A percentile compares a stretch with the other conserved stretches of the same genome.
phyloP scores from a whole-genome alignment of 2,888 invertebrate species.

The Cheilosia scutellata region DNA sequence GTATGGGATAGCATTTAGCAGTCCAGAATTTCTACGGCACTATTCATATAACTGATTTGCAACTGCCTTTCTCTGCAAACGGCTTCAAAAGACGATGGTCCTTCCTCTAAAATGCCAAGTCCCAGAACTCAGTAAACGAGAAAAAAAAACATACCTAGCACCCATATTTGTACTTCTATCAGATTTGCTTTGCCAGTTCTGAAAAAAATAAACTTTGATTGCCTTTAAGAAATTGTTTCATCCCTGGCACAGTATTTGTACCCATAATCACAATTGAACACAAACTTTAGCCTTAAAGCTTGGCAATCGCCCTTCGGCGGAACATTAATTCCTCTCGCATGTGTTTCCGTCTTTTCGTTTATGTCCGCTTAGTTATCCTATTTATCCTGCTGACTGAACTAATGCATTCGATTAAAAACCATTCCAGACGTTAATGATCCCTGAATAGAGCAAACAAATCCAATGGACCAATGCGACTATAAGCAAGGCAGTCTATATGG shows the following conservation, averaged over 20 bases:
- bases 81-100: too few relatives aligned
- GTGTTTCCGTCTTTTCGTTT: slow-evolving; percentile 1
- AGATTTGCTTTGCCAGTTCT: too few relatives aligned
- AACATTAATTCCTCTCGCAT: slow-evolving; percentile 21
- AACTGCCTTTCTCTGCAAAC: too few relatives aligned
- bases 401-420: slow-evolving; percentile 74
- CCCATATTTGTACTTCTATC: too few relatives aligned
- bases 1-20: too few relatives aligned
- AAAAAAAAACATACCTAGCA: too few relatives aligned
- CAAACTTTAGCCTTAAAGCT: neutral
- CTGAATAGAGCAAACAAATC: slow-evolving; percentile 44
- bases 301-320: neutral
- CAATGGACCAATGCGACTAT: slow-evolving; percentile 9
- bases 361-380: slow-evolving; percentile 13
- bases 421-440: slow-evolving; percentile 65
- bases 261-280: neutral
- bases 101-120: too few relatives aligned
- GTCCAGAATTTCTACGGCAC: too few relatives aligned
- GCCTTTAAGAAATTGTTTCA: neutral
- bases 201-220: too few relatives aligned
- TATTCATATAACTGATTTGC: too few relatives aligned
- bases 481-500: slow-evolving; percentile 6
- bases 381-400: slow-evolving; percentile 62
- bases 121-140: too few relatives aligned
- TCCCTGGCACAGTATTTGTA: neutral